Evolutionary conservation across 2,888 invertebrate genomes (phyloP).

Genomic region (Athetis lepigone): DNA sequence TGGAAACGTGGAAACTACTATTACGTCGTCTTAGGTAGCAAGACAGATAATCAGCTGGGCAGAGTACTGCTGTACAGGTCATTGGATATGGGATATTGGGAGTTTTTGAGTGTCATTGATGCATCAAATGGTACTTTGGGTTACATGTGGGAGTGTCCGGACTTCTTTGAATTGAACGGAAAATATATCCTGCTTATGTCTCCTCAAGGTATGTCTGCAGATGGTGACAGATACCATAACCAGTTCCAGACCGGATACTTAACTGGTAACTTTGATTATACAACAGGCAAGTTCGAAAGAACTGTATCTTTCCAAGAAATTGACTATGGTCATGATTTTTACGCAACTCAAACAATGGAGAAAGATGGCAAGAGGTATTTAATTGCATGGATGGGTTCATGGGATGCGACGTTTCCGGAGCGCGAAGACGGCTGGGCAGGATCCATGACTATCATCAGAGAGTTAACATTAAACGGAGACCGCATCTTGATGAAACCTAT

Average conservation of each 20-base stretch:
- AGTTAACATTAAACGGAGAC: constrained; percentile 73
- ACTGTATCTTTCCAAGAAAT: constrained; percentile 81
- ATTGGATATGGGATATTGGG: constrained; percentile 80
- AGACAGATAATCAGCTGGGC: constrained; percentile 75
- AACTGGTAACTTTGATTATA: constrained; percentile 82
- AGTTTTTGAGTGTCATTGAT: constrained; percentile 77
- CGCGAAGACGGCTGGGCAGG: constrained; percentile 84
- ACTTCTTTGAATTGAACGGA: constrained; percentile 85
- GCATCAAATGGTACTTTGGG: constrained; percentile 79
- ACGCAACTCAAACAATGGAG: constrained; percentile 83
- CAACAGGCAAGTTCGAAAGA: constrained; percentile 74
- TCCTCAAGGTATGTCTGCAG: constrained; percentile 79
- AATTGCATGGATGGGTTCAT: constrained; percentile 85
- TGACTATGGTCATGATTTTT: constrained; percentile 87
- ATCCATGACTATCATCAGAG: constrained; percentile 82
- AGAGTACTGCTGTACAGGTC: constrained; percentile 83
- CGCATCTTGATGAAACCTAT: constrained; percentile 79
- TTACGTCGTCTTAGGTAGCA: constrained; percentile 84
- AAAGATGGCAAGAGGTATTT: constrained; percentile 78
- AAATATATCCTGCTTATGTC: constrained; percentile 84
- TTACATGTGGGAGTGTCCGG: constrained; percentile 90
- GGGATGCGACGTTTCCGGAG: constrained; percentile 81
- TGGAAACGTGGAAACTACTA: constrained; percentile 82
- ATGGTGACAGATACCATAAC: constrained; percentile 83
- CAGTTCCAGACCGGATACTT: constrained; percentile 81